Base-by-base conservation (phyloP, 2,113 vertebrate genomes). In the Pollachius pollachius region DNA sequence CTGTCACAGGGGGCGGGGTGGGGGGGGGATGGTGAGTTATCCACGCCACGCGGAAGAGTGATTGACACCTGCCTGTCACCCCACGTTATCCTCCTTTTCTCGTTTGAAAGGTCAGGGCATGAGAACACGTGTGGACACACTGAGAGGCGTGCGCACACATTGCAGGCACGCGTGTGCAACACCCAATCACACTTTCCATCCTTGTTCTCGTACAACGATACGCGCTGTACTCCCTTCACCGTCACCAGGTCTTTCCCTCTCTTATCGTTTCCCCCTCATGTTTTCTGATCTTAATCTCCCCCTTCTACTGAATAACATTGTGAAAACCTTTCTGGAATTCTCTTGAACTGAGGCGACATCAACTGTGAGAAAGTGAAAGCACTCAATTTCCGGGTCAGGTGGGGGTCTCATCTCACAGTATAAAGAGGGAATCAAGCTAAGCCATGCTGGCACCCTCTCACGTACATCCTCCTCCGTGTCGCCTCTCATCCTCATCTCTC, bases 11-110 rank as follows among this genome's bases (percentile, higher is more conserved):
- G 85, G 84, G 78, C 70, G 68, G 77, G 64, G 71, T 65, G 58
- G 59, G 73, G 72, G 73, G 27, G 83, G 80, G 75, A 85, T 71
- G 90, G 88, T 91, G 88, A 91, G 90, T 91, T 87, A 80, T 82
- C 52, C 37, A 76, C 62, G 41, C 62, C 56, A 79, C 15, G 5
- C 66, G 16, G 62, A 81, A 79, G 67, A 76, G 81, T 77, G 76
- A 85, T 76, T 80, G 78, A 84, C 80, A 86, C 79, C 65, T 85
- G 85, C 80, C 72, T 84, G 84, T 70, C 83, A 83, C 87, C 71
- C 79, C 79, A 84, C 82, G 15, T 21, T 62, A 59, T 21, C 73
- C 41, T 34, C 81, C 67, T 74, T n/a, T 21, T 74, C 23, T 23
- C 23, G 64, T 65, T 68, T 66, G 70, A 68, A 67, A 76, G 64